Evolutionary conservation across 2,113 vertebrate genomes (phyloP).

Genomic region (Aspidoscelis tigris): DNA sequence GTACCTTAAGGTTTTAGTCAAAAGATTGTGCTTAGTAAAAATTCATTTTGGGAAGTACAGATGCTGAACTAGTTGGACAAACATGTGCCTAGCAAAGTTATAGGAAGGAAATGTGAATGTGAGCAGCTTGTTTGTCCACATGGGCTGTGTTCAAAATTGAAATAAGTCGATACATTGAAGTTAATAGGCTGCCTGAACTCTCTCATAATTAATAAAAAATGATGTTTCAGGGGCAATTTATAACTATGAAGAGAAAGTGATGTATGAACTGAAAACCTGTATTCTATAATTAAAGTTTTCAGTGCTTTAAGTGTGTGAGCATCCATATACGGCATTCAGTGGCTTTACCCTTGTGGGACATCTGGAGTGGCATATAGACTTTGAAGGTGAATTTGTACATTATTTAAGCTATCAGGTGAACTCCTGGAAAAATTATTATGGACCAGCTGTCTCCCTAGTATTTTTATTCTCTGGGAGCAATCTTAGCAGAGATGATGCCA

Average conservation of each 20-base stretch:
- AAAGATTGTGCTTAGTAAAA: not conserved
- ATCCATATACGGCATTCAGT: not conserved
- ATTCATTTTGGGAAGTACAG: not conserved
- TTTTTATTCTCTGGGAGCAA: not conserved
- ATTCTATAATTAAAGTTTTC: not conserved
- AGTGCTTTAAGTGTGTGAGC: not conserved
- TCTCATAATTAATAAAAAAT: not conserved
- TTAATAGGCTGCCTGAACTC: not conserved
- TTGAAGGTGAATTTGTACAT: slow-evolving; percentile 7
- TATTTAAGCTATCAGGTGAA: not conserved
- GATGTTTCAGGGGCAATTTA: not conserved
- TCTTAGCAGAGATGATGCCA: not conserved
- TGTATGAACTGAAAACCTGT: not conserved
- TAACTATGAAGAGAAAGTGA: not conserved
- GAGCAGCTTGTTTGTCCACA: not conserved
- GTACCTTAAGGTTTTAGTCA: not conserved
- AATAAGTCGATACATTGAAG: not conserved
- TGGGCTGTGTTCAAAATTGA: not conserved
- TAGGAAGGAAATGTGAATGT: not conserved
- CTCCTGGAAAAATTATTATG: not conserved
- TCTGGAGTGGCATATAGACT: not conserved
- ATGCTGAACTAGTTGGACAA: not conserved
- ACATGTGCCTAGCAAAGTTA: not conserved
- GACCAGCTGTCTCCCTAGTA: not conserved
- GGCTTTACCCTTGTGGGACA: not conserved